Evolutionary conservation across 2,113 vertebrate genomes (phyloP).

Genomic region (Leiothrix lutea): DNA sequence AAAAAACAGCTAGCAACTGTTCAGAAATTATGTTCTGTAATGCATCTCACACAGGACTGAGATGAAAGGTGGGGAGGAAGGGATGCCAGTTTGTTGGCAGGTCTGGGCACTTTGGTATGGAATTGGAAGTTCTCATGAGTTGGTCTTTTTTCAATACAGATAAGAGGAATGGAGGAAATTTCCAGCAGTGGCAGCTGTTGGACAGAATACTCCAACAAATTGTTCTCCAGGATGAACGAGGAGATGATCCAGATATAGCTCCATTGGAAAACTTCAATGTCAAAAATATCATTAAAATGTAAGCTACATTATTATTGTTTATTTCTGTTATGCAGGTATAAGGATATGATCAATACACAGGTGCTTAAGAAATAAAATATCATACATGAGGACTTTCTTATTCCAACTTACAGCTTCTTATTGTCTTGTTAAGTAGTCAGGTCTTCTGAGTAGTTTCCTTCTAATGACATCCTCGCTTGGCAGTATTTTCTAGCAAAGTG

Average conservation of each 20-base stretch:
- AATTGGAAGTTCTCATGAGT: not conserved
- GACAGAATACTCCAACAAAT: constrained; percentile 97
- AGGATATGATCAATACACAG: not conserved
- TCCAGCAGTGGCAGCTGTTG: constrained; percentile 95
- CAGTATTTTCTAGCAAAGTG: not conserved
- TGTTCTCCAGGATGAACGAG: constrained; percentile 92
- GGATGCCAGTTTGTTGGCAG: not conserved
- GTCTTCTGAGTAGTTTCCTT: not conserved
- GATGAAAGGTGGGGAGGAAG: not conserved
- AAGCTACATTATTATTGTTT: constrained; percentile 61
- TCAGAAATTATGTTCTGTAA: not conserved
- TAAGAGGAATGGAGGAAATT: constrained; percentile 84
- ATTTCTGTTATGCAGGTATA: not conserved
- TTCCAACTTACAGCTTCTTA: not conserved
- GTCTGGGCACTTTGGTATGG: not conserved
- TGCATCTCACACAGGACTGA: not conserved
- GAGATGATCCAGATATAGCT: constrained; percentile 88
- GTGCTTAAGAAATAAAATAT: not conserved
- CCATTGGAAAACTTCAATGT: constrained; percentile 96
- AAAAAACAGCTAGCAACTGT: not conserved
- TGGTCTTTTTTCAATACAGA: constrained; percentile 71
- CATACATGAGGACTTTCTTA: not conserved
- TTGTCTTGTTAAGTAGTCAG: not conserved
- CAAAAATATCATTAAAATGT: constrained; percentile 96
- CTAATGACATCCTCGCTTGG: not conserved